Evolutionary conservation across 2,113 vertebrate species (phyloP), one percentile per base, ranked within the genome.

Genomic region (Phalacrocorax pelagicus): DNA sequence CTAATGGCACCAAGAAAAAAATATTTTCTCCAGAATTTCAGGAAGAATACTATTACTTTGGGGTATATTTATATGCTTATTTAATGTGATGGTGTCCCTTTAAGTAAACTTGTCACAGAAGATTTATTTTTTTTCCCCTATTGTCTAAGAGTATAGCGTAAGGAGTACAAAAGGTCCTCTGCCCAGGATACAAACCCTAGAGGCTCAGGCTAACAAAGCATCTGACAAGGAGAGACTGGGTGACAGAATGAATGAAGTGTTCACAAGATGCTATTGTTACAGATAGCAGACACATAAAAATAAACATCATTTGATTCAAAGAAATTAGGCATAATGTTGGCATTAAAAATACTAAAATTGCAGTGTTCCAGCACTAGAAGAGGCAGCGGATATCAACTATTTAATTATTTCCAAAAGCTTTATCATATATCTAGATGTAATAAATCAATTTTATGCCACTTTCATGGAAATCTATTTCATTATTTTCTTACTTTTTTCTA

Each of bases 391-490:
- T 90, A 92, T 94, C 92, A 97, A 83, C 66, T 72, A 77, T 90
- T 97, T 94, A 95, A 96, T 97, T 97, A 97, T 96, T 97, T 96
- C 82, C 89, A 96, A 95, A 95, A 84, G 88, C 40, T 96, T 81
- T 72, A 84, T 86, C 81, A 83, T 63, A 81, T 73, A 92, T 83
- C 88, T 94, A 83, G 83, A 94, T 95, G 88, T 36, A 96, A 93
- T 81, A 86, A 95, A 61, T 97, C 85, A 44, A 80, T 96, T 95
- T 94, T 94, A 81, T 90, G 85, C 81, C 88, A 95, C 94, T 95
- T 96, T 96, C 82, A 83, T 84, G 83, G 75, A 92, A 96, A 92
- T 80, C 34, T 62, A 58, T 95, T 97, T 95, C 87, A 80, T 96
- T 97, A 91, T 97, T 94, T 90, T 86, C 78, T 94, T 95, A 27